These are phyloP conservation scores for Iphiclides podalirius DNA, from an alignment of 2,888 invertebrate species.

Conservation along the genomic window DNA sequence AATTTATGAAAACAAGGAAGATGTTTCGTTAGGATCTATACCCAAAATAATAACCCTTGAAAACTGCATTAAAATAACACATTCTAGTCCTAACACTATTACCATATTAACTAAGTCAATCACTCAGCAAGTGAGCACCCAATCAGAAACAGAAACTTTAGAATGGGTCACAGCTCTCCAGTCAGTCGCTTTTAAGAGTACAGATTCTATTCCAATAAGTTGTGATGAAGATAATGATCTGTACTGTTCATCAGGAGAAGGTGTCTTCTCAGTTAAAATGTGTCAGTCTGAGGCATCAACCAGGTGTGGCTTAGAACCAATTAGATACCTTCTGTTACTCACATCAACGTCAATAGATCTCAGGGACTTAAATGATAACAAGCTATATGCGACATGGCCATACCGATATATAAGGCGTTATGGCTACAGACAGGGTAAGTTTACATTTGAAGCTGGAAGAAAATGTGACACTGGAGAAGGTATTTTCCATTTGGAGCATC, in stretches of 20 bases:
- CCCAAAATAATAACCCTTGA: conserved; percentile 91
- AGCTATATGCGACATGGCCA: conserved; percentile 88
- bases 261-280: conserved; percentile 88
- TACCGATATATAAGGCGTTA: conserved; percentile 91
- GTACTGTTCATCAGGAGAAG: conserved; percentile 92
- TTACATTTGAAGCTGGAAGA: conserved; percentile 92
- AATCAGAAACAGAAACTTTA: conserved; percentile 84
- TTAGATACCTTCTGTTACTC: conserved; percentile 86
- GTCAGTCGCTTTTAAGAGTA: conserved; percentile 88
- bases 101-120: conserved; percentile 89
- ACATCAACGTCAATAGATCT: conserved; percentile 88
- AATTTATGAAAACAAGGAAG: conserved; percentile 90
- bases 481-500: conserved; percentile 88
- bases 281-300: conserved; percentile 89
- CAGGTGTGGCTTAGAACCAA: conserved; percentile 86
- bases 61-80: conserved; percentile 92
- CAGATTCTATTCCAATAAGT: conserved; percentile 76
- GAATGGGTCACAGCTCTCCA: conserved; percentile 91
- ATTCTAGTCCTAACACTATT: conserved; percentile 81
- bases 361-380: conserved; percentile 82
- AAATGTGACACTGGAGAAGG: conserved; percentile 94
- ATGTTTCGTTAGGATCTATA: conserved; percentile 80
- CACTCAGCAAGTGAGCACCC: conserved; percentile 80
- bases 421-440: conserved; percentile 91
- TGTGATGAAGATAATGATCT: conserved; percentile 93